Base-by-base conservation (phyloP, 92 coral and sea anemone genomes). In the Siderastrea siderea region DNA sequence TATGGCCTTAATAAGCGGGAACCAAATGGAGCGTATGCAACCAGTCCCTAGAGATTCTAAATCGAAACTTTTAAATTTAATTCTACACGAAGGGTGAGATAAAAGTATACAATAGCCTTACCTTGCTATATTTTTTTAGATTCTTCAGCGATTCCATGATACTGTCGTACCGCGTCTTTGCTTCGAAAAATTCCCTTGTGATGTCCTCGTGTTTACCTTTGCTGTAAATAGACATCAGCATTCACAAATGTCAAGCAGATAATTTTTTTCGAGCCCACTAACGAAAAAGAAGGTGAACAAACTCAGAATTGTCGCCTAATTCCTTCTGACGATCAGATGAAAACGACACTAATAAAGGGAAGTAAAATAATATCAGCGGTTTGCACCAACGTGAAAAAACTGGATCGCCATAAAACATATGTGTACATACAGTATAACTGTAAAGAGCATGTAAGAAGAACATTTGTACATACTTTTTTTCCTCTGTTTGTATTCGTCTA, bases 191-290 rank as follows among this genome's bases (percentile, higher is more conserved):
- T 60, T 95, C 94, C 47, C 86, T 89, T 54, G 99, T 97, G 54
- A 97, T 96, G 64, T 95, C 97, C 70, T 95, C 99, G 64, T 96
- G 95, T 78, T 92, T 94, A 4, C 99, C 99, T 59, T 94, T 94
- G 51, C 99, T 97, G 80, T 1, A 49, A 64, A 86, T 49, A 79
- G 3, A 57, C 14, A 75, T 48, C 12, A 38, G 12, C 6, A 1
- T 71, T 71, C 57, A 4, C 19, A 10, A 10, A 3, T 2, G 16
- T 58, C 15, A 58, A 10, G 3, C 62, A 38, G 13, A 44, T 1
- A n/a, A n/a, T 1, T 6, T 16, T 4, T 48, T 26, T 9, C 47
- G 43, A 26, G 3, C 61, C 61, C 8, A 14, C 12, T 7, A 55
- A 8, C 2, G 11, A 55, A 55, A 55, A 55, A 55, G 10, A 55